Evolutionary conservation across 2,113 vertebrate species (phyloP), one percentile per base, ranked within the genome.

Genomic region (Tretioscincus oriximinensis): DNA sequence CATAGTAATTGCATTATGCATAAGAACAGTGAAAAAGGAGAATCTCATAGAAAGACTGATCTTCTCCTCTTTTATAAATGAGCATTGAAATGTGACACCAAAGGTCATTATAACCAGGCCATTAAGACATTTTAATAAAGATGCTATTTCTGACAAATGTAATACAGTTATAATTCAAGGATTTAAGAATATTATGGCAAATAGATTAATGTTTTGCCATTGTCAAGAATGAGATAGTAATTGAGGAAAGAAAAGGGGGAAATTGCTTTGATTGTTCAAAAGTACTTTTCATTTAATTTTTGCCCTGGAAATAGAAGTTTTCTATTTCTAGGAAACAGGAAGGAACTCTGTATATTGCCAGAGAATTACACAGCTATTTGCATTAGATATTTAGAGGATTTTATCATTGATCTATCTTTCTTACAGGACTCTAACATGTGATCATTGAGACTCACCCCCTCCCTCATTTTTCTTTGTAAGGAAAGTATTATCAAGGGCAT

Each of bases 41-140:
- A 82, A 63, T 28, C 58, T 73, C 65, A 73, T 84, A 74, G 76
- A 89, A 87, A 91, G 80, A 51, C 51, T 74, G 2, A 85, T 68
- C 85, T 85, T 90, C 88, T 16, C 65, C 66, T 87, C 70, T 76
- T 28, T 35, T 77, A 67, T 68, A 82, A 87, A 90, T 87, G 28
- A 90, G 41, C 67, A 81, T 85, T 89, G 87, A 86, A 91, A 91
- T 84, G 89, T 78, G 29, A 26, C 60, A 21, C 77, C 26, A 84
- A 88, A 89, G n/a, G 35, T 87, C 54, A 80, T 80, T 76, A 54
- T 84, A 87, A 81, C 65, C 63, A 87, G 61, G 85, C 49, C 73
- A 81, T 88, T 91, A 89, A 92, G 88, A 78, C 63, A 88, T 88
- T 91, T 85, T 87, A 90, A 87, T 78, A 89, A 65, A 60, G 85